phyloP scores from a whole-genome alignment of 2,797 vertebrate genomes.

The Pangasius krempfi region DNA sequence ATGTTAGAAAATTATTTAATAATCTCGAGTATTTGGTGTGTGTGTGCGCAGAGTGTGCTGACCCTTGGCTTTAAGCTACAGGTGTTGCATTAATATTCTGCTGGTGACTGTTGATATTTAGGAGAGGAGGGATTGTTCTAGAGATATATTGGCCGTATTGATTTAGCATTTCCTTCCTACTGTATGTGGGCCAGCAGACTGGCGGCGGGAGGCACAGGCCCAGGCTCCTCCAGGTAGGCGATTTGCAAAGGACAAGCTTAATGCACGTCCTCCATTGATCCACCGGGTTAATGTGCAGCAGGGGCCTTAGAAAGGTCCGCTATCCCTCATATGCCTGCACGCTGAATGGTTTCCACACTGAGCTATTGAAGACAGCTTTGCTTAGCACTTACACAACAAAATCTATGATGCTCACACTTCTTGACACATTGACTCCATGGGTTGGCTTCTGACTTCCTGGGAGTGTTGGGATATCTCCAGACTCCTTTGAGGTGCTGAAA shows the following conservation, averaged over 20 bases:
- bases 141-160: conserved; percentile 74
- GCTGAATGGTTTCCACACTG: conserved; percentile 47
- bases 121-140: conserved; percentile 65
- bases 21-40: not conserved
- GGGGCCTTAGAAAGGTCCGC: conserved; percentile 69
- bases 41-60: not conserved
- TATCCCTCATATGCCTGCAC: conserved; percentile 51
- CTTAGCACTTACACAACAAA: conserved; percentile 47
- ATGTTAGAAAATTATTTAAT: conserved; percentile 2
- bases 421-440: not conserved
- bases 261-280: conserved; percentile 76
- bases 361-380: conserved; percentile 48
- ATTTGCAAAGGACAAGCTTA: conserved; percentile 72
- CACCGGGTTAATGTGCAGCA: conserved; percentile 65
- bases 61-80: conserved; percentile 10
- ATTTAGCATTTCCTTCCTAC: conserved; percentile 78
- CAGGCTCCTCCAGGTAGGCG: conserved; percentile 64
- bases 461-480: conserved; percentile 17
- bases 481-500: not conserved
- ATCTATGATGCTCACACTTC: conserved; percentile 54
- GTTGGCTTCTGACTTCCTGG: conserved; percentile 17
- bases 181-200: conserved; percentile 65
- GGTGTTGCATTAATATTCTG: conserved; percentile 72
- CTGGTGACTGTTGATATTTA: conserved; percentile 75
- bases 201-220: conserved; percentile 58